Evolutionary conservation across 2,888 invertebrate genomes (phyloP).

Genomic region (Andrena marginata): DNA sequence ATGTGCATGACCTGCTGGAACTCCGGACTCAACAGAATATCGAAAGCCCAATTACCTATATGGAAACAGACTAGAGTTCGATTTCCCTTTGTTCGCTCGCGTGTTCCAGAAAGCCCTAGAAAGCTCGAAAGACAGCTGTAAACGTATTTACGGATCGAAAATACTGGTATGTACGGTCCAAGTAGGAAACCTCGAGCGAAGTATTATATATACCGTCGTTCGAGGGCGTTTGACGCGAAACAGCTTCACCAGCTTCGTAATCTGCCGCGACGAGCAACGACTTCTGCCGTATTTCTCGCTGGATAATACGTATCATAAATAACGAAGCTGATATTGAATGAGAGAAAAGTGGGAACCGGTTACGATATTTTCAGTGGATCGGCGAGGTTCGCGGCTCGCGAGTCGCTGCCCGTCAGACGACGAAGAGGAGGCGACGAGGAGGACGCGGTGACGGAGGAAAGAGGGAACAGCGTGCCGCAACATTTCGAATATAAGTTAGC

Average conservation of each 20-base stretch:
- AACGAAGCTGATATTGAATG: conserved; percentile 45
- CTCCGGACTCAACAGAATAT: no score
- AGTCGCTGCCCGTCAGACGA: conserved; percentile 6
- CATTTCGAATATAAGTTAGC: conserved; percentile 62
- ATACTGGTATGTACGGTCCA: not conserved
- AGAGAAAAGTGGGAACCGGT: conserved; percentile 56
- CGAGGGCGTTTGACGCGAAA: not conserved
- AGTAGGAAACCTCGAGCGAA: not conserved
- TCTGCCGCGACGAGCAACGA: conserved; percentile 35
- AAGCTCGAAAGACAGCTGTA: not conserved
- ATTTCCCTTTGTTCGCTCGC: no score
- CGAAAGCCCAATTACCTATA: no score
- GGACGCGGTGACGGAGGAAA: not conserved
- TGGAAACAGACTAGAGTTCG: no score
- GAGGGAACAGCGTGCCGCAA: conserved; percentile 31
- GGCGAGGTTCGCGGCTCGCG: conserved; percentile 18
- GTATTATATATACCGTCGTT: not conserved
- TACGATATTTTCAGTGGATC: conserved; percentile 47
- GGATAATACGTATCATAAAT: conserved; percentile 44
- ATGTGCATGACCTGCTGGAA: no score
- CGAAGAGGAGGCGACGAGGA: not conserved
- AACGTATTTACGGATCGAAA: not conserved
- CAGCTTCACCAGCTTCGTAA: conserved; percentile 24
- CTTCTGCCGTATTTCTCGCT: conserved; percentile 39
- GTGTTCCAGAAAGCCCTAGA: not conserved